These are phyloP conservation scores for Drosophila kurseongensis DNA, from an alignment of 1,140 invertebrate genomes.

Conservation along the genomic window DNA sequence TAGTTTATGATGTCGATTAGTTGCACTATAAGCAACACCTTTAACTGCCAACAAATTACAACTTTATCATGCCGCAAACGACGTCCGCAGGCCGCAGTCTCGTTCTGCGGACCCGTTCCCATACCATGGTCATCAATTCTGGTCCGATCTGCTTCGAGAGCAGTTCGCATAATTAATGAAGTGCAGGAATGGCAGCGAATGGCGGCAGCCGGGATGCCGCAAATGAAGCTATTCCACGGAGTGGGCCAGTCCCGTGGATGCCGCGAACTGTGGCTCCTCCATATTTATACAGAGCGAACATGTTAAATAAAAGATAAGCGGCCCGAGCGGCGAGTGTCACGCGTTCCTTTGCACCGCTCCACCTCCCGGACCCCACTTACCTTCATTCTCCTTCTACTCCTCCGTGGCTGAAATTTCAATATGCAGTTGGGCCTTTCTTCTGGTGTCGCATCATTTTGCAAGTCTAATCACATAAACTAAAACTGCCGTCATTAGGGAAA, in stretches of 20 bases:
- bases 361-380: neutral
- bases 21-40: constrained; percentile 83
- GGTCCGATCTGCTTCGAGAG: constrained; percentile 58
- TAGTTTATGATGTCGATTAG: constrained; percentile 80
- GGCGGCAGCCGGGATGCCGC: constrained; percentile 34
- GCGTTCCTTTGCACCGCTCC: constrained; percentile 35
- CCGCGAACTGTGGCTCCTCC: constrained; percentile 47
- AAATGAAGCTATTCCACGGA: constrained; percentile 76
- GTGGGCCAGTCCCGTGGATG: constrained; percentile 28
- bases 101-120: constrained; percentile 39
- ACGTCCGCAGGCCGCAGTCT: constrained; percentile 13
- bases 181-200: constrained; percentile 62
- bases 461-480: constrained; percentile 67
- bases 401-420: constrained; percentile 4
- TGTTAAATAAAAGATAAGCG: constrained; percentile 82
- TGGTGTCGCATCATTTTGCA: constrained; percentile 58
- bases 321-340: constrained; percentile 69
- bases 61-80: constrained; percentile 81
- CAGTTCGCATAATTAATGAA: constrained; percentile 80
- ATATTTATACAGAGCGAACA: constrained; percentile 80
- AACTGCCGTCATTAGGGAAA: constrained; percentile 49
- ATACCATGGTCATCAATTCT: constrained; percentile 59
- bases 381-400: neutral
- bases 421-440: constrained; percentile 6
- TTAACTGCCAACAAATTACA: constrained; percentile 83